Percentiles rank a stretch among this genome's conserved stretches.
Conservation (phyloP, 2,113 vertebrate species). For the Azemiops feae region DNA sequence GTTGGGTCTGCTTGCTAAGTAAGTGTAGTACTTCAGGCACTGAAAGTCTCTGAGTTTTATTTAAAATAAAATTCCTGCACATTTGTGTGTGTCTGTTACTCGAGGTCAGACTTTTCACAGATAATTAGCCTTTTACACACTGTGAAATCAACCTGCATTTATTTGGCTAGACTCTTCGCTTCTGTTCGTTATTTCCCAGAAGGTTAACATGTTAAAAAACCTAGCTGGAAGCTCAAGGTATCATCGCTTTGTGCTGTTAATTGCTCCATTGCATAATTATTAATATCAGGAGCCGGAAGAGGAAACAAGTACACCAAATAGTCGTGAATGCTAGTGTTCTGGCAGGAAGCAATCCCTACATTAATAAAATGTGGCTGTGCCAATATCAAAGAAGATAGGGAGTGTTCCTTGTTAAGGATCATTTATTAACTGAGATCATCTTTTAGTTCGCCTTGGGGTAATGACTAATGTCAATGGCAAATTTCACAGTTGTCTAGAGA, state of each 20-base stretch:
- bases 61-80: conserved; percentile 79
- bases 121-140: conserved; percentile 85
- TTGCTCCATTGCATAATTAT: conserved; percentile 91
- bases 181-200: conserved; percentile 85
- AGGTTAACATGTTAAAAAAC: conserved; percentile 81
- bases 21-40: conserved; percentile 61
- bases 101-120: conserved; percentile 82
- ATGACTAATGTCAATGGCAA: conserved; percentile 99
- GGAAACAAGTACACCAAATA: conserved; percentile 83
- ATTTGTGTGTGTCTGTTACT: conserved; percentile 79
- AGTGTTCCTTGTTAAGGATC: conserved; percentile 94
- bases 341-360: conserved; percentile 79
- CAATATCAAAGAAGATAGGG: conserved; percentile 84
- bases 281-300: conserved; percentile 86
- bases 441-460: conserved; percentile 95
- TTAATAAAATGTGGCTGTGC: conserved; percentile 89
- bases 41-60: conserved; percentile 72
- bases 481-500: conserved; percentile 99
- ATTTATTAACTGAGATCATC: conserved; percentile 99
- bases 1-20: conserved; percentile 51
- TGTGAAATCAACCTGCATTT: conserved; percentile 83
- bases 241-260: conserved; percentile 85
- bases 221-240: conserved; percentile 79
- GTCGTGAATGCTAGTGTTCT: conserved; percentile 77
- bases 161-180: conserved; percentile 81